These are phyloP conservation scores for Gari tellinella DNA, from an alignment of 2,888 invertebrate genomes.

Conservation along the genomic window DNA sequence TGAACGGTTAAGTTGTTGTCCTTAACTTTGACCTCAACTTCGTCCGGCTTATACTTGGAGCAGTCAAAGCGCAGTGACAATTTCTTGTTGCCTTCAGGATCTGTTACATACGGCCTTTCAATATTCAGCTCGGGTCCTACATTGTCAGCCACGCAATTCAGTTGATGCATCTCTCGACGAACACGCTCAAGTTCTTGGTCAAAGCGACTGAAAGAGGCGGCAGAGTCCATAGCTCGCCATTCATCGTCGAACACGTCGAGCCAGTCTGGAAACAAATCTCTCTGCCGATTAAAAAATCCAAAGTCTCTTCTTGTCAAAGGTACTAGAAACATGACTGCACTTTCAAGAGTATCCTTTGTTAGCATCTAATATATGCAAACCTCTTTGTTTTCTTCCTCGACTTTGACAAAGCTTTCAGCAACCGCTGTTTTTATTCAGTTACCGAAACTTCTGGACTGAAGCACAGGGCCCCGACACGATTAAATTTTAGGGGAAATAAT, in stretches of 20 bases:
- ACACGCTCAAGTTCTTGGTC: constrained; percentile 1
- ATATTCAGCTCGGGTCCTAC: not conserved
- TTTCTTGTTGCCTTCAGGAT: constrained; percentile 1
- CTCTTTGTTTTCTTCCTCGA: too few relatives aligned
- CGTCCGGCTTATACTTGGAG: not conserved
- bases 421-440: too few relatives aligned
- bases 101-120: not conserved
- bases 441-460: too few relatives aligned
- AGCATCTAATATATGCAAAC: too few relatives aligned
- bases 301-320: not conserved
- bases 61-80: not conserved
- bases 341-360: too few relatives aligned
- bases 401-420: too few relatives aligned
- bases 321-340: too few relatives aligned
- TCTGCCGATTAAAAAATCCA: not conserved
- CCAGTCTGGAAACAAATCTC: not conserved
- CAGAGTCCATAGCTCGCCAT: not conserved
- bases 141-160: not conserved
- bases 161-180: not conserved
- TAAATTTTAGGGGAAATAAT: too few relatives aligned
- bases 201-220: not conserved
- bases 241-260: not conserved
- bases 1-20: not conserved
- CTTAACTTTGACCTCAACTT: not conserved
- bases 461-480: too few relatives aligned